These are phyloP conservation scores for Penelope pileata DNA, from an alignment of 2,113 vertebrate species.

Conservation along the genomic window DNA sequence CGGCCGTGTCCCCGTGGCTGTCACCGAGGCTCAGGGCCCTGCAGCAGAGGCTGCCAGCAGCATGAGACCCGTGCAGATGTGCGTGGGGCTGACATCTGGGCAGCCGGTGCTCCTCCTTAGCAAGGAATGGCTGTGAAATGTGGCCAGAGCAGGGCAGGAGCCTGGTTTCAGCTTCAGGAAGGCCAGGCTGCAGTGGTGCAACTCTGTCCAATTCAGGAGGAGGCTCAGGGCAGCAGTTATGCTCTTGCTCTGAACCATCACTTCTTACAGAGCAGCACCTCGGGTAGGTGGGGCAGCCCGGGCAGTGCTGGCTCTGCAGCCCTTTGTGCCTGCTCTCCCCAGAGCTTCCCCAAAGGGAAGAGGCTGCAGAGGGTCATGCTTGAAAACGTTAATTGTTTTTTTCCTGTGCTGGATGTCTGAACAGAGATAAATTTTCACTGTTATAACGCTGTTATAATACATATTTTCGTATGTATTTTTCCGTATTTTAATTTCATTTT, in stretches of 20 bases:
- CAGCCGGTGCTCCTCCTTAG: accelerated
- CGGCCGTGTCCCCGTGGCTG: accelerated
- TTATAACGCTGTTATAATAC: too few species aligned
- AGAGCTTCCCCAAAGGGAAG: neutral
- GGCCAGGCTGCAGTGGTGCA: too few species aligned
- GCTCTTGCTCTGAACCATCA: neutral
- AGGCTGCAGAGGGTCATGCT: neutral
- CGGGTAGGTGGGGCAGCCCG: neutral
- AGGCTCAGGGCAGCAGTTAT: neutral
- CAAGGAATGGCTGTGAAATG: accelerated
- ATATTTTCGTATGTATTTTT: too few species aligned
- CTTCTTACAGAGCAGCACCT: neutral
- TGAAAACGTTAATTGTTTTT: neutral
- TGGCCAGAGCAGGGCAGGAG: neutral
- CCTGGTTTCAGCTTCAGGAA: accelerated
- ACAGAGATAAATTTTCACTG: too few species aligned
- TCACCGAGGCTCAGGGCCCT: neutral
- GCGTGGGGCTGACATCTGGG: neutral
- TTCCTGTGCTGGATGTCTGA: neutral
- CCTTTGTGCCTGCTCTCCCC: neutral
- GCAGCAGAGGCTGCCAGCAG: too few species aligned
- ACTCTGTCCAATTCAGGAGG: neutral
- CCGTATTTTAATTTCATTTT: neutral
- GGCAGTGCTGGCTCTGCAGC: neutral
- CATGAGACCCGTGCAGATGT: too few species aligned